A percentile compares a stretch with the other conserved stretches of the same genome.
These are phyloP conservation scores for Calycopis cecrops DNA, from an alignment of 1,140 invertebrate species.

Conservation along the genomic window DNA sequence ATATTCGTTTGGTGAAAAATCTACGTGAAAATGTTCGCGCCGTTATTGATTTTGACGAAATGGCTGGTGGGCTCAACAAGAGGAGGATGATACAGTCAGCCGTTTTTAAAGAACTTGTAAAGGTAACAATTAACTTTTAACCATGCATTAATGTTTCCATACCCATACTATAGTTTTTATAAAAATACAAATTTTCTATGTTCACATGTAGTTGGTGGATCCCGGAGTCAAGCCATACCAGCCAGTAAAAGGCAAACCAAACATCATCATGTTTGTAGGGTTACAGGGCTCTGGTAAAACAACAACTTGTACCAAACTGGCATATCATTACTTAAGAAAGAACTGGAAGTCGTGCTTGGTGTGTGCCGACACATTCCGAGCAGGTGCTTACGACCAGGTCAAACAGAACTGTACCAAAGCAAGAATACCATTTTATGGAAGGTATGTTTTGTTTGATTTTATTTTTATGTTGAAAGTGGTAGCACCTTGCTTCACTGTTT, in stretches of 20 bases:
- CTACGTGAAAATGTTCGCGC: conserved; percentile 98
- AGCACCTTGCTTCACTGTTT: no score
- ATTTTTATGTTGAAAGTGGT: no score
- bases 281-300: conserved; percentile 99
- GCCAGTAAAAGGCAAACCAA: conserved; percentile 95
- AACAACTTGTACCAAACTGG: conserved; percentile 99
- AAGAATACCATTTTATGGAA: conserved; percentile 99
- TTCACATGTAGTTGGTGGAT: conserved; percentile 89
- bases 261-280: conserved; percentile 99
- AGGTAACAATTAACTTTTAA: conserved; percentile 76
- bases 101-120: conserved; percentile 98
- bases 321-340: conserved; percentile 99
- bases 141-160: not conserved
- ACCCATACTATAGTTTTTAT: no score
- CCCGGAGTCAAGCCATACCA: conserved; percentile 98
- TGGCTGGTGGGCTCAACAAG: conserved; percentile 99
- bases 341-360: conserved; percentile 99
- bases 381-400: conserved; percentile 99
- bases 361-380: conserved; percentile 99
- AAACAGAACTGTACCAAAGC: conserved; percentile 99
- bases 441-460: conserved; percentile 73
- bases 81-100: conserved; percentile 98
- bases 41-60: conserved; percentile 99
- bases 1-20: conserved; percentile 97
- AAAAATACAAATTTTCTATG: conserved; percentile 14